Evolutionary conservation across 2,888 invertebrate species (phyloP).

Genomic region (Dicyrtoma fusca): DNA sequence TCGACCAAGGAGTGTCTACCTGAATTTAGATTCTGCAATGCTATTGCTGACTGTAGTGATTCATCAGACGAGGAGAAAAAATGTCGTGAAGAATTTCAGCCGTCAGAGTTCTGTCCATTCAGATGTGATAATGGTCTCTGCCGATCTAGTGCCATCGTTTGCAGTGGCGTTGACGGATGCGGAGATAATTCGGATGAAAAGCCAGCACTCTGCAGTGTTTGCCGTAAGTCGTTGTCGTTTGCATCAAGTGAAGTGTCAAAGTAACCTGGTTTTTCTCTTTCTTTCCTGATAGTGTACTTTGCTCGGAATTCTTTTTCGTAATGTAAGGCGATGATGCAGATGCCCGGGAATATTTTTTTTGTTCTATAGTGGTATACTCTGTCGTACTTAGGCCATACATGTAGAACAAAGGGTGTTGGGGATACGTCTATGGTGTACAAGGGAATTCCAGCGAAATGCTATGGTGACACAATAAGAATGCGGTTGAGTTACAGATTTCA

Average conservation of each 20-base stretch:
- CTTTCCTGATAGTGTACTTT: background rate
- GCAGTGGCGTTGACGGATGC: constrained; percentile 82
- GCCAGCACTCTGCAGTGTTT: constrained; percentile 71
- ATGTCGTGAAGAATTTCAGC: constrained; percentile 67
- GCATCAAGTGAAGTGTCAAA: background rate
- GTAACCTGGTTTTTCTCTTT: constrained; percentile 3
- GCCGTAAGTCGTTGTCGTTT: constrained; percentile 70
- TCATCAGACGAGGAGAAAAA: constrained; percentile 69
- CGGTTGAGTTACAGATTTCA: no score
- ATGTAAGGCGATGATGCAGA: background rate
- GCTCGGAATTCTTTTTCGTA: background rate
- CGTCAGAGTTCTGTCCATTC: constrained; percentile 73
- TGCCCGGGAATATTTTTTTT: constrained; percentile 7
- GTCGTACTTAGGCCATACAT: no score
- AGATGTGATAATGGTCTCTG: constrained; percentile 85
- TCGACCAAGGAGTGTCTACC: constrained; percentile 64
- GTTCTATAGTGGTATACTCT: background rate
- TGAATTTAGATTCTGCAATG: constrained; percentile 90
- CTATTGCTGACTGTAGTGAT: constrained; percentile 75
- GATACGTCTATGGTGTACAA: no score
- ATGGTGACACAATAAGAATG: no score
- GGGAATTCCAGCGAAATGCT: no score
- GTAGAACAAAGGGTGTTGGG: no score
- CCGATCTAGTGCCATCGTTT: constrained; percentile 79
- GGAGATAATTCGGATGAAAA: constrained; percentile 86